Percentiles rank a stretch among this genome's conserved stretches.
phyloP scores from a whole-genome alignment of 1,140 invertebrate genomes.

The Drosophila yakuba region DNA sequence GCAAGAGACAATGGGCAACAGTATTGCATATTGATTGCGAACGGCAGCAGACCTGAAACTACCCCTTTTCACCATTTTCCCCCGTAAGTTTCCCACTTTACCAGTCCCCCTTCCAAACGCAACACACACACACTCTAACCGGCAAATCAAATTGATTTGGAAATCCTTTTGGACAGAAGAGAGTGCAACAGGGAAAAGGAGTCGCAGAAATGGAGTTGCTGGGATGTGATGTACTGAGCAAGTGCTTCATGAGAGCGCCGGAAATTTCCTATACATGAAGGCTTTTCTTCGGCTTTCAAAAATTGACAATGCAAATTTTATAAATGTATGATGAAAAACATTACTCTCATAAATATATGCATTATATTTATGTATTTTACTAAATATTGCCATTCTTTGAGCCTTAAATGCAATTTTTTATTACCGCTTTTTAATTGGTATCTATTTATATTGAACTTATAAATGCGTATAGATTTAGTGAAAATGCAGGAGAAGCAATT shows the following conservation, averaged over 20 bases:
- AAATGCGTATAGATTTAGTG: too few relatives aligned
- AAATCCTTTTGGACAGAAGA: constrained; percentile 65
- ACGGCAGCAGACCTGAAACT: constrained; percentile 38
- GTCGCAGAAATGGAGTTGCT: constrained; percentile 16
- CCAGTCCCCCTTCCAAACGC: not conserved
- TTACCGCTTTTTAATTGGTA: not conserved
- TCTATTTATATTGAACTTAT: too few relatives aligned
- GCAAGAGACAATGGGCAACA: constrained; percentile 69
- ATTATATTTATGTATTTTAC: too few relatives aligned
- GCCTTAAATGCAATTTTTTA: not conserved
- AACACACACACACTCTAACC: constrained; percentile 17
- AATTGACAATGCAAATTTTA: too few relatives aligned
- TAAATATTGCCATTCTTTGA: too few relatives aligned
- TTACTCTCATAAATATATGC: too few relatives aligned
- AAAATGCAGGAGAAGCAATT: not conserved
- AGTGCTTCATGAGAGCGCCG: not conserved
- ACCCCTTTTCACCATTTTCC: not conserved
- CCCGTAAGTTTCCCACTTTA: not conserved
- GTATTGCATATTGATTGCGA: constrained; percentile 80
- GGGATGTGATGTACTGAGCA: not conserved
- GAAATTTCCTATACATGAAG: not conserved
- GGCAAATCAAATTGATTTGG: constrained; percentile 77
- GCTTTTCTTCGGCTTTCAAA: too few relatives aligned
- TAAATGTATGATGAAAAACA: too few relatives aligned
- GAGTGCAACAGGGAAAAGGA: constrained; percentile 36